phyloP scores from a whole-genome alignment of 2,797 vertebrate species.

The Notolabrus celidotus region DNA sequence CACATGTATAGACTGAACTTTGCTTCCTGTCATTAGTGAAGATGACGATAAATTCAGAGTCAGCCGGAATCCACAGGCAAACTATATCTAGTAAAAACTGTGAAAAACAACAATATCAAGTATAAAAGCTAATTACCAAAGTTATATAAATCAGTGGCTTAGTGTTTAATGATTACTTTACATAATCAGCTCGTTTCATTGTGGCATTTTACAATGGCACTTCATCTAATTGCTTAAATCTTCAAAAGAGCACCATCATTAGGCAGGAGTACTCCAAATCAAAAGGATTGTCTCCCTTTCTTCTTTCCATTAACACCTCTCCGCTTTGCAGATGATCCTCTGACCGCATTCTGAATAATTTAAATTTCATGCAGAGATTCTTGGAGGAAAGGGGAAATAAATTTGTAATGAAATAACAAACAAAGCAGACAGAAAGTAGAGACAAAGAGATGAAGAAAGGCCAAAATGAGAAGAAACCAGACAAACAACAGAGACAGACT shows the following conservation, averaged over 20 bases:
- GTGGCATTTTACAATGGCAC: not conserved
- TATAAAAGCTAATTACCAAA: conserved; percentile 3
- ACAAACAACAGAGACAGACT: conserved; percentile 5
- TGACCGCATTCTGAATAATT: conserved; percentile 10
- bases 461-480: conserved; percentile 9
- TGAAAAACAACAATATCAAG: not conserved
- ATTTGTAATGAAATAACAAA: conserved; percentile 31
- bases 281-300: not conserved
- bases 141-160: conserved; percentile 5
- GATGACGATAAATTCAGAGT: not conserved
- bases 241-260: conserved; percentile 1
- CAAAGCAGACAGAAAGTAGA: not conserved
- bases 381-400: conserved; percentile 10
- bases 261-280: not conserved
- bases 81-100: not conserved
- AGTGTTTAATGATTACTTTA: not conserved
- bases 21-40: too few relatives aligned
- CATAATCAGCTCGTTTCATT: not conserved
- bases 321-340: not conserved
- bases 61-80: not conserved
- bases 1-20: too few relatives aligned
- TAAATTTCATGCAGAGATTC: conserved; percentile 11
- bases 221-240: conserved; percentile 1
- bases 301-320: conserved; percentile 2
- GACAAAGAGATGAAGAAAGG: not conserved